These are phyloP conservation scores for Cantharis nigra DNA, from an alignment of 2,888 invertebrate genomes.

Conservation along the genomic window DNA sequence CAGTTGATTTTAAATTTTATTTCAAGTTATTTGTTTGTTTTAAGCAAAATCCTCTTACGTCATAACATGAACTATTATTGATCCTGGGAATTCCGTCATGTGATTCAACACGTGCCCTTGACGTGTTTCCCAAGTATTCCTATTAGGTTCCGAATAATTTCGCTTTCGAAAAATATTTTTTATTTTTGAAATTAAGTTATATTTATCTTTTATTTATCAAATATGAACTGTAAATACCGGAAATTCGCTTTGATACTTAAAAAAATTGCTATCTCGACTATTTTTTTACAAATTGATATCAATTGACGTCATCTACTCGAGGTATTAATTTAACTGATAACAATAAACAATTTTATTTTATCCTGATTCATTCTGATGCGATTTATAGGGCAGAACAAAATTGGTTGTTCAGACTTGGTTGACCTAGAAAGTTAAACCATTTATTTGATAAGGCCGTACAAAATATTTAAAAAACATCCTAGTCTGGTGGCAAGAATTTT, in stretches of 20 bases:
- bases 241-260: background rate
- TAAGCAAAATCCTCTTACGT: background rate
- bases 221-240: background rate
- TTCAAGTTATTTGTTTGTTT: background rate
- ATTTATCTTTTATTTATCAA: background rate
- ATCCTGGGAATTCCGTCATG: constrained; percentile 20
- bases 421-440: background rate
- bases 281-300: background rate
- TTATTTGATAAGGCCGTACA: background rate
- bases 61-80: constrained; percentile 7
- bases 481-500: background rate
- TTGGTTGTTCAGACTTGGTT: background rate
- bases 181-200: background rate
- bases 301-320: background rate
- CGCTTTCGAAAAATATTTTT: background rate
- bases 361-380: background rate
- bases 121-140: background rate
- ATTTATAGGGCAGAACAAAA: background rate
- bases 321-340: background rate
- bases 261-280: background rate
- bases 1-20: background rate
- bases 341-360: background rate
- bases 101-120: constrained; percentile 20
- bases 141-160: background rate
- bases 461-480: background rate